Percentiles rank a stretch among this genome's conserved stretches.
These are phyloP conservation scores for Lithobius niger DNA, from an alignment of 1,140 invertebrate species.

Conservation along the genomic window DNA sequence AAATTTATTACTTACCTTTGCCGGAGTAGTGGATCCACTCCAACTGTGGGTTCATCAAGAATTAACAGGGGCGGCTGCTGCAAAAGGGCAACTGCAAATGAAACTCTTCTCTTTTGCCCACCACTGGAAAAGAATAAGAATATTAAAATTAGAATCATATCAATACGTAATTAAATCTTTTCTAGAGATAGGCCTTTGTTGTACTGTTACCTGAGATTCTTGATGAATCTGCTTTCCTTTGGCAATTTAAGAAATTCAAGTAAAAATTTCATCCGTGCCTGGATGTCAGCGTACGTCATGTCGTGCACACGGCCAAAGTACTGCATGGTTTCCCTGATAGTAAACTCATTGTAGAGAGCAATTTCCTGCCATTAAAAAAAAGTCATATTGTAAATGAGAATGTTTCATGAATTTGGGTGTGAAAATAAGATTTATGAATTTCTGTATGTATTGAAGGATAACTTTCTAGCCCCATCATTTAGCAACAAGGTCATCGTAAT, in stretches of 20 bases:
- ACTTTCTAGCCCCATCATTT: neutral
- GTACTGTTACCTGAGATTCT: constrained; percentile 61
- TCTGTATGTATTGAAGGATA: neutral
- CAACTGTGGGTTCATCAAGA: constrained; percentile 88
- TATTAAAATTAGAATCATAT: neutral
- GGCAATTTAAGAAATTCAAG: constrained; percentile 80
- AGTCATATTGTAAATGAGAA: neutral
- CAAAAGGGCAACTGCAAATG: constrained; percentile 81
- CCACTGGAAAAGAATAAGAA: constrained; percentile 48
- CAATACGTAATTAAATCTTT: neutral
- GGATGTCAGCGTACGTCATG: constrained; percentile 65
- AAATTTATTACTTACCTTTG: constrained; percentile 48
- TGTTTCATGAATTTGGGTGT: neutral
- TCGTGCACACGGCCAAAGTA: constrained; percentile 95
- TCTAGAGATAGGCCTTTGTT: neutral
- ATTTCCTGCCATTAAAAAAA: constrained; percentile 49
- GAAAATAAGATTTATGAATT: neutral
- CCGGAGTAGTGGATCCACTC: constrained; percentile 75
- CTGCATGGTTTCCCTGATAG: constrained; percentile 85
- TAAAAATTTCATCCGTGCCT: constrained; percentile 69
- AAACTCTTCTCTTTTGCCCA: constrained; percentile 80
- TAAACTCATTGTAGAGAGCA: constrained; percentile 86
- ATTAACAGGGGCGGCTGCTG: constrained; percentile 86
- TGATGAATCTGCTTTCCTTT: constrained; percentile 65
- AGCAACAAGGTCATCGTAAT: neutral